Conservation (phyloP, 2,113 vertebrate species). For the Scatophagus argus region DNA sequence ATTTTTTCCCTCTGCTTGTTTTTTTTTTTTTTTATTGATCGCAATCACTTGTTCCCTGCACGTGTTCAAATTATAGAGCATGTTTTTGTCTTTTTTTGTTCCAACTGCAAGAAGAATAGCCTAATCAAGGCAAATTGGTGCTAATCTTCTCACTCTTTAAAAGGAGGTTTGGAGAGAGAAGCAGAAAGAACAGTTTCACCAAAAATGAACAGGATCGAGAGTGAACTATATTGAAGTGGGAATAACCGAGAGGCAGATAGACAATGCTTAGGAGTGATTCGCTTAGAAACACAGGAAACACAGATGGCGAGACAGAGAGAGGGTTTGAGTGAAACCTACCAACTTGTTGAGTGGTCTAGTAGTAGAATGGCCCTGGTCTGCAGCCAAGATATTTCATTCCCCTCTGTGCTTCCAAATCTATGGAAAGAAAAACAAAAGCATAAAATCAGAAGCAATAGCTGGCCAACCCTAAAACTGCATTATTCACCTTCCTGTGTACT, state of each 20-base stretch:
- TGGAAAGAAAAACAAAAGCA: slow-evolving; percentile 5
- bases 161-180: slow-evolving; percentile 36
- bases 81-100: slow-evolving; percentile 34
- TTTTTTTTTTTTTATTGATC: slow-evolving; percentile 64
- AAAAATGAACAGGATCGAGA: slow-evolving; percentile 27
- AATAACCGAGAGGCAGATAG: background rate
- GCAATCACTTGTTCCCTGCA: slow-evolving; percentile 75
- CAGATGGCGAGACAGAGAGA: slow-evolving; percentile 36
- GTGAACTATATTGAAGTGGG: background rate
- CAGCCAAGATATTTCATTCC: background rate
- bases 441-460: background rate
- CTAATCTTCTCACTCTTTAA: slow-evolving; percentile 66
- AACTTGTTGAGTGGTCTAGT: slow-evolving; percentile 57
- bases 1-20: slow-evolving; percentile 26
- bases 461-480: background rate
- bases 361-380: slow-evolving; percentile 25
- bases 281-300: slow-evolving; percentile 26
- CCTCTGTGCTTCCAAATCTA: slow-evolving; percentile 37
- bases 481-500: background rate
- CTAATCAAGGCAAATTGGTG: slow-evolving; percentile 72
- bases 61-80: slow-evolving; percentile 71
- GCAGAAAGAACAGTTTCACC: slow-evolving; percentile 38
- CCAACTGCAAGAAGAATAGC: slow-evolving; percentile 63
- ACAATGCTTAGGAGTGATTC: slow-evolving; percentile 19
- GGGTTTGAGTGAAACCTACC: slow-evolving; percentile 55